Evolutionary conservation across 2,888 invertebrate genomes (phyloP).

Genomic region (Iselma pallidipennis): DNA sequence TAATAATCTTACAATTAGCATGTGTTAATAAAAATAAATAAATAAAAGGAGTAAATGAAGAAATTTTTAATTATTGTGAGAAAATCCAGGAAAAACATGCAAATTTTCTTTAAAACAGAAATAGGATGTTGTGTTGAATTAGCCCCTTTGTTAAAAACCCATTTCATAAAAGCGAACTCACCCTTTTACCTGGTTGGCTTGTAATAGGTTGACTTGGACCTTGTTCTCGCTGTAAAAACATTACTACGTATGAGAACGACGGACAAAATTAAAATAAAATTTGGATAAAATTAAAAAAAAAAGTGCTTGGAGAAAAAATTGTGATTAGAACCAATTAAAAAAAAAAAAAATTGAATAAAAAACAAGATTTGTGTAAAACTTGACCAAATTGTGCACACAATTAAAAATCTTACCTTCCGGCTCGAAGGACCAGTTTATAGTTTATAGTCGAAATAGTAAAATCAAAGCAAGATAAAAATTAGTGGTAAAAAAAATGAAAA

Average conservation of each 20-base stretch:
- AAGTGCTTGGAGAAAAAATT: constrained; percentile 19
- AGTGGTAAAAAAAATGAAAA: too few species aligned
- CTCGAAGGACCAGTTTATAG: not conserved
- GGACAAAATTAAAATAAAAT: constrained; percentile 30
- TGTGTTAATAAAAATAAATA: too few species aligned
- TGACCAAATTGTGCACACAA: not conserved
- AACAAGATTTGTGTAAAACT: not conserved
- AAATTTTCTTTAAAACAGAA: not conserved
- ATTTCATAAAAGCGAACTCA: too few species aligned
- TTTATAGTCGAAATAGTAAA: too few species aligned
- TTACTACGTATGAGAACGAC: constrained; percentile 48
- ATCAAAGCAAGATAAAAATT: not conserved
- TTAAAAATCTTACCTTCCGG: not conserved
- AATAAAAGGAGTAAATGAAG: too few species aligned
- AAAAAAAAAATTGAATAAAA: not conserved
- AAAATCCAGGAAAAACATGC: too few species aligned
- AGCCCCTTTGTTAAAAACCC: constrained; percentile 4
- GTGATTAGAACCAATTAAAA: constrained; percentile 9
- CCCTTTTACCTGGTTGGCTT: constrained; percentile 47
- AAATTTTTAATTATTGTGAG: too few species aligned
- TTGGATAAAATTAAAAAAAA: constrained; percentile 6
- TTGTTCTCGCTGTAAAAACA: constrained; percentile 51
- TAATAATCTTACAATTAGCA: too few species aligned
- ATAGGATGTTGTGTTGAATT: not conserved
- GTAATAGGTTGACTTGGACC: constrained; percentile 44